Evolutionary conservation across 1,140 invertebrate species (phyloP).

Genomic region (Nasonia vitripennis): DNA sequence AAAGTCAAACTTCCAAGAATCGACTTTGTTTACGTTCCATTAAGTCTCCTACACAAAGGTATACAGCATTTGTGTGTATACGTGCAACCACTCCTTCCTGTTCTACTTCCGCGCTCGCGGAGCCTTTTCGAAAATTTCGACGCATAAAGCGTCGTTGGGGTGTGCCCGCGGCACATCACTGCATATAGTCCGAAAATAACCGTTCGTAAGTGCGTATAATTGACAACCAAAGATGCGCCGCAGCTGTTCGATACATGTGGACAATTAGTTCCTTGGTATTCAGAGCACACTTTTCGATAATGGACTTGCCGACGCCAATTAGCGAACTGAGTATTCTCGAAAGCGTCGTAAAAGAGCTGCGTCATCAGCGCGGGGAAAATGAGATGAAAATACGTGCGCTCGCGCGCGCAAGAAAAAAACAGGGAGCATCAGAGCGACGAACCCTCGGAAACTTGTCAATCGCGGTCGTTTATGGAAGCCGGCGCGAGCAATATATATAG

Average conservation of each 20-base stretch:
- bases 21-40: not conserved
- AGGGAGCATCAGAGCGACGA: not conserved
- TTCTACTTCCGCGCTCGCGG: too few relatives aligned
- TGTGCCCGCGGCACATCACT: too few relatives aligned
- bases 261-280: conserved; percentile 21
- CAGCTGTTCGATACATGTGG: not conserved
- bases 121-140: not conserved
- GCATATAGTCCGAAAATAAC: not conserved
- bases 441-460: not conserved
- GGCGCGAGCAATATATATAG: not conserved
- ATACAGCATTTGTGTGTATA: not conserved
- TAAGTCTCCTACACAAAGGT: not conserved
- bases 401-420: not conserved
- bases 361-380: not conserved
- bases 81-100: too few relatives aligned
- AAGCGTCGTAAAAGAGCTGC: not conserved
- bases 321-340: conserved; percentile 14
- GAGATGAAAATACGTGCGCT: not conserved
- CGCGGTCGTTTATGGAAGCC: not conserved
- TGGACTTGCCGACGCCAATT: conserved; percentile 31
- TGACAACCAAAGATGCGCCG: not conserved
- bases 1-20: not conserved
- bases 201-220: not conserved
- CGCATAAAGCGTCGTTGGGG: not conserved
- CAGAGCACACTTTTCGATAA: conserved; percentile 34